These are phyloP conservation scores for Noctuana brunneofusca DNA, from an alignment of 2,888 invertebrate species.

Conservation along the genomic window DNA sequence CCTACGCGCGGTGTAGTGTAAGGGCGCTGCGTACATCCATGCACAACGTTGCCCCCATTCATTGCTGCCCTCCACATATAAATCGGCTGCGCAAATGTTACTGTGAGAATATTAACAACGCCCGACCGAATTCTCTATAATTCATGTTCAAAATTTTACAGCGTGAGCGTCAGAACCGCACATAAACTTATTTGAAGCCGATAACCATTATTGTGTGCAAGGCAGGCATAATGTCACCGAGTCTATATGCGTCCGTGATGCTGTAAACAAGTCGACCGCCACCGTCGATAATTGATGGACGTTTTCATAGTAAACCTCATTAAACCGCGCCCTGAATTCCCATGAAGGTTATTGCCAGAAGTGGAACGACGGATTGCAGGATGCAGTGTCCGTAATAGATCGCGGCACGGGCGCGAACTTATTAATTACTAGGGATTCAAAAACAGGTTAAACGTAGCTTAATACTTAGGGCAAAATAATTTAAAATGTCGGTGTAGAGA, in stretches of 20 bases:
- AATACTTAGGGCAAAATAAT: not conserved
- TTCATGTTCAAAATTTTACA: slow-evolving; percentile 37
- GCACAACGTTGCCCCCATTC: slow-evolving; percentile 40
- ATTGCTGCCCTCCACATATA: slow-evolving; percentile 29
- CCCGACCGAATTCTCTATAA: slow-evolving; percentile 23
- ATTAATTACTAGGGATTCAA: slow-evolving; percentile 4
- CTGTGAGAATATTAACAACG: slow-evolving; percentile 22
- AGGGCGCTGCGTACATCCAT: slow-evolving; percentile 55
- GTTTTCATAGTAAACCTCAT: slow-evolving; percentile 77
- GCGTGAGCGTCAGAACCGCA: slow-evolving; percentile 30
- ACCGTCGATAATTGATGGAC: slow-evolving; percentile 80
- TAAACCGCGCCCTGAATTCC: slow-evolving; percentile 76
- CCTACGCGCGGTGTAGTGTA: too few relatives aligned
- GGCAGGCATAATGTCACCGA: slow-evolving; percentile 67
- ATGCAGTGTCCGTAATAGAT: slow-evolving; percentile 11
- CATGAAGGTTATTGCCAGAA: slow-evolving; percentile 68
- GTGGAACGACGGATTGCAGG: slow-evolving; percentile 46
- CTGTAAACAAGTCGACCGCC: slow-evolving; percentile 76
- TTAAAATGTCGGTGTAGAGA: not conserved
- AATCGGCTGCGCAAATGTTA: slow-evolving; percentile 13
- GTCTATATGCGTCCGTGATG: slow-evolving; percentile 77
- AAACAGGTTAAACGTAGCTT: slow-evolving; percentile 38
- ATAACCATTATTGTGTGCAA: slow-evolving; percentile 51
- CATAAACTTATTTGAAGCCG: slow-evolving; percentile 34
- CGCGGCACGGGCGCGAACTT: slow-evolving; percentile 1